Evolutionary conservation across 2,797 vertebrate genomes (phyloP).

Genomic region (Myoxocephalus aenaeus): DNA sequence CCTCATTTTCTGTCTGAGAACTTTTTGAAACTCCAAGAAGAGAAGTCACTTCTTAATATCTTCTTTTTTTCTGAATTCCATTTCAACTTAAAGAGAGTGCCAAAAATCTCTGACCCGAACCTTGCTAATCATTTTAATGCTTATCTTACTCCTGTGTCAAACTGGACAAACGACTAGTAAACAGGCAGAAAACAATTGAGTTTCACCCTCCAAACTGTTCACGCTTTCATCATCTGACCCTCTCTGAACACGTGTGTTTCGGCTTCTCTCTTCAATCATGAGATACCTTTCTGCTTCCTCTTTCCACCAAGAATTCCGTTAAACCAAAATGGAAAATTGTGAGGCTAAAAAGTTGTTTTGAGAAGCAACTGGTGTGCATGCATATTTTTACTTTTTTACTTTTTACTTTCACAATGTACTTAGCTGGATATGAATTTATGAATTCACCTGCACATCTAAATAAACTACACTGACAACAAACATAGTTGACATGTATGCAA

Average conservation of each 20-base stretch:
- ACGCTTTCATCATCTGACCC: background rate
- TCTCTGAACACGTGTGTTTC: background rate
- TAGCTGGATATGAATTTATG: background rate
- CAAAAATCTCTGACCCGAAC: background rate
- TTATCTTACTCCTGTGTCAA: background rate
- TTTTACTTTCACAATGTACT: background rate
- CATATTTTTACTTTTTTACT: background rate
- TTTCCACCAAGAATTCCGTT: background rate
- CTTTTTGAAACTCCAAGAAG: background rate
- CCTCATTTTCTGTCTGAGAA: background rate
- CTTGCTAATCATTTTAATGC: background rate
- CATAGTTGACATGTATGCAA: background rate
- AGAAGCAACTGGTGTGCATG: background rate
- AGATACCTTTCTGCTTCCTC: constrained; percentile 4
- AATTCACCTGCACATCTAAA: background rate
- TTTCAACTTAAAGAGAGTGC: background rate
- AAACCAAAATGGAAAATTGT: background rate
- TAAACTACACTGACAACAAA: background rate
- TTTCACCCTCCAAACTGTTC: background rate
- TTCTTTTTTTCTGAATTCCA: background rate
- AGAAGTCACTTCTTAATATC: background rate
- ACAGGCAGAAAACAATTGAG: background rate
- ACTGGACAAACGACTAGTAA: background rate
- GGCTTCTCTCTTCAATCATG: constrained; percentile 8
- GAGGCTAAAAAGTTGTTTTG: background rate